Base-by-base conservation (phyloP, 2,888 invertebrate species). In the Caenorhabditis afra region DNA sequence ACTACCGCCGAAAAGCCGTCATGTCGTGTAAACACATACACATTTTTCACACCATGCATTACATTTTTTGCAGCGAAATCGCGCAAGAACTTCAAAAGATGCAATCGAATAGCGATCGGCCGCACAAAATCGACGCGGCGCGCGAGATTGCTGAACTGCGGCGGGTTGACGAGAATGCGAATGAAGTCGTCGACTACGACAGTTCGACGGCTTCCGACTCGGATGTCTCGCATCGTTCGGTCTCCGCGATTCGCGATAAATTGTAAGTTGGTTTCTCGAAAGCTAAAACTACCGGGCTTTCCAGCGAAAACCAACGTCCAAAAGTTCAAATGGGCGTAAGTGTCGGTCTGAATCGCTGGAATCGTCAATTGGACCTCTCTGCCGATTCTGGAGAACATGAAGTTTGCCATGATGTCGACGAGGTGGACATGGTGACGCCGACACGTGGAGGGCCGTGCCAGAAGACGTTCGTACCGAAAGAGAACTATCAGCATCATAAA, bases 321-420 rank as follows among this genome's bases (percentile, higher is more conserved):
- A 71, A 61, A 45, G 59, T 77, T 29, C 70, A 71, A 16, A 77
- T 77, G 77, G 77, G 77, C n/a, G 55, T 77, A 12, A 70, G 53
- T 50, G 65, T 5, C 50, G 65, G 64, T 14, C 41, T 49, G 5
- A 50, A 45, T 52, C 59, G n/a, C 53, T 41, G 45, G 50, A 58
- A 12, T 29, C 29, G 29, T 29, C 29, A 29, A 29, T 29, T 29
- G 7, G 29, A 29, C 7, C 29, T 29, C 29, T 29, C 29, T 3
- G 29, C 29, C 4, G 29, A 29, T 29, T 29, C 29, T 5, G 29
- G 7, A 29, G n/a, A n/a, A n/a, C n/a, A n/a, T n/a, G n/a, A n/a
- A n/a, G n/a, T n/a, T n/a, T n/a, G n/a, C n/a, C n/a, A n/a, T n/a
- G n/a, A n/a, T n/a, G 29, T 29, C 29, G 29, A 66, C 20, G 65